phyloP scores from a whole-genome alignment of 2,888 invertebrate species.

The Achlya flavicornis region DNA sequence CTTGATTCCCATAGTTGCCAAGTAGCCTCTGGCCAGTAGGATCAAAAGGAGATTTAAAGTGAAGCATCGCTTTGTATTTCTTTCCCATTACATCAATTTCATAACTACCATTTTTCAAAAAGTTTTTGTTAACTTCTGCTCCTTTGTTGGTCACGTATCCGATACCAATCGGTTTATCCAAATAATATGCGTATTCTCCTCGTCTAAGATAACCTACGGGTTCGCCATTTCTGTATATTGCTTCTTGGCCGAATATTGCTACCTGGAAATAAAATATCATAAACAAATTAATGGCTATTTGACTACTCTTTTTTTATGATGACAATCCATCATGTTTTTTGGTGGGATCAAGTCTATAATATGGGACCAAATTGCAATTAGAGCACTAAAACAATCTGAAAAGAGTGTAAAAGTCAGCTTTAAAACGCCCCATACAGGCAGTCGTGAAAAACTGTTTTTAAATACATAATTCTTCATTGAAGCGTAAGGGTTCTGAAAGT shows the following conservation, averaged over 20 bases:
- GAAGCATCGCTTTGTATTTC: conserved; percentile 87
- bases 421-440: too few relatives aligned
- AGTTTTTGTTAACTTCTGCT: conserved; percentile 85
- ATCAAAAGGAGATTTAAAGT: conserved; percentile 92
- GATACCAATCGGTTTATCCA: conserved; percentile 83
- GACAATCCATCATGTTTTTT: too few relatives aligned
- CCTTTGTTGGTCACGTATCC: conserved; percentile 85
- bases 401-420: too few relatives aligned
- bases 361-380: too few relatives aligned
- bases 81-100: conserved; percentile 92
- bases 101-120: conserved; percentile 88
- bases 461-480: too few relatives aligned
- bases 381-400: too few relatives aligned
- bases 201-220: conserved; percentile 91
- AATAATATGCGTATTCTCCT: conserved; percentile 89
- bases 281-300: not conserved
- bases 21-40: conserved; percentile 89
- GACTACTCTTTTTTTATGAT: too few relatives aligned
- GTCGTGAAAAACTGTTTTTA: too few relatives aligned
- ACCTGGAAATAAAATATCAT: conserved; percentile 65
- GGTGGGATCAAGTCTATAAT: too few relatives aligned
- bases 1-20: conserved; percentile 85
- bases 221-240: conserved; percentile 90
- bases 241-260: conserved; percentile 94
- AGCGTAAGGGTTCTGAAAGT: too few relatives aligned